Percentiles rank a stretch among this genome's conserved stretches.
Evolutionary conservation across 2,888 invertebrate species (phyloP).

Genomic region (Acronicta aceris): DNA sequence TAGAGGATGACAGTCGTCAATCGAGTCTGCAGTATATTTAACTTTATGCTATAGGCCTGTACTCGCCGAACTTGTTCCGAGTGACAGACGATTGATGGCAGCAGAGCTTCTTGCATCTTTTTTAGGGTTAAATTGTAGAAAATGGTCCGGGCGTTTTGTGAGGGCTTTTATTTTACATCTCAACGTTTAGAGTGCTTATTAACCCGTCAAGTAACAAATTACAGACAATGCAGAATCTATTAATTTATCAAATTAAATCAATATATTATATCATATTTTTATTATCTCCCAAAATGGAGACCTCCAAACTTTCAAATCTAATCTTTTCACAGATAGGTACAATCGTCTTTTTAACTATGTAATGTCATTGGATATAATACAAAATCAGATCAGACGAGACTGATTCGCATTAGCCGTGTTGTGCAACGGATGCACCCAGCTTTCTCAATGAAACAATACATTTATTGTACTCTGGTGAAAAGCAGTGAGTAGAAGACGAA

Average conservation of each 20-base stretch:
- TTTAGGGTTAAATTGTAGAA: no score
- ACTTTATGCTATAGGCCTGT: not conserved
- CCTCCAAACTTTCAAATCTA: constrained; percentile 11
- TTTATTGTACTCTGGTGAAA: constrained; percentile 5
- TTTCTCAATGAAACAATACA: constrained; percentile 25
- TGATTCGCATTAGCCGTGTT: constrained; percentile 8
- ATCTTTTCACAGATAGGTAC: constrained; percentile 15
- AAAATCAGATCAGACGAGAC: constrained; percentile 14
- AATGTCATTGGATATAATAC: constrained; percentile 4
- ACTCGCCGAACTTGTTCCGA: no score
- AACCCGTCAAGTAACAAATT: no score
- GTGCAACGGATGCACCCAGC: constrained; percentile 13
- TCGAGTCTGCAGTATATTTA: constrained; percentile 8
- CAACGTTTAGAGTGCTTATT: no score
- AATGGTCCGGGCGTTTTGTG: no score
- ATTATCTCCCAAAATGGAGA: not conserved
- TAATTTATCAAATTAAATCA: no score
- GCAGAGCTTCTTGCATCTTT: no score
- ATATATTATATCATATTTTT: no score
- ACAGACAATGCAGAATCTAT: no score
- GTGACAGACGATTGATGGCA: no score
- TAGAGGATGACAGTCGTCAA: constrained; percentile 33
- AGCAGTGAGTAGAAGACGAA: not conserved
- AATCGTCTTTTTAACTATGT: no score
- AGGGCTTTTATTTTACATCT: no score